Evolutionary conservation across 2,113 vertebrate species (phyloP).

Genomic region (Chaetops frenatus): DNA sequence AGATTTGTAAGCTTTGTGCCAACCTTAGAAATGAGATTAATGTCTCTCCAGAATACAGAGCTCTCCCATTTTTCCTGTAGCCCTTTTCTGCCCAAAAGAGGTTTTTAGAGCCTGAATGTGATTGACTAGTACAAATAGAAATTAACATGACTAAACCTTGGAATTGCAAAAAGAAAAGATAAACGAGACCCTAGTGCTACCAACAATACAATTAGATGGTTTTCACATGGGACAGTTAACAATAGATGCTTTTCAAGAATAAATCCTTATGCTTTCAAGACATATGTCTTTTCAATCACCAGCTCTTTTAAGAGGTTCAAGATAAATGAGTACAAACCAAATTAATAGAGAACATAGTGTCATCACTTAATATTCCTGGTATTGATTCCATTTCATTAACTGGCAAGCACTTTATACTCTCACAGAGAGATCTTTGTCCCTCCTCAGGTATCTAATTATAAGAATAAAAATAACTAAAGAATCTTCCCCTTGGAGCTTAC

Average conservation of each 20-base stretch:
- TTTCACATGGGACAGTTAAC: neutral
- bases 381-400: slow-evolving; percentile 10
- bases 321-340: neutral
- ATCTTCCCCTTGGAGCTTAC: neutral
- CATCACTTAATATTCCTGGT: neutral
- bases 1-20: neutral
- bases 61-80: neutral
- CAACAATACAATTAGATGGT: neutral
- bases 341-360: neutral
- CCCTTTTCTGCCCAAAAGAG: neutral
- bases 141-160: neutral
- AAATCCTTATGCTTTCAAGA: neutral
- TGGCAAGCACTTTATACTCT: neutral
- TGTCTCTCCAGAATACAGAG: neutral
- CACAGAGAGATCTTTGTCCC: neutral
- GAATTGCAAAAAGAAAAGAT: neutral
- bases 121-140: neutral
- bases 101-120: neutral
- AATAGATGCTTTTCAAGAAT: neutral
- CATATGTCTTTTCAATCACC: neutral
- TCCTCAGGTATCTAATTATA: neutral
- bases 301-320: neutral
- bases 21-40: neutral
- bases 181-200: neutral
- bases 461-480: neutral